Evolutionary conservation across 2,113 vertebrate species (phyloP), one percentile per base, ranked within the genome.

Genomic region (Theropithecus gelada): DNA sequence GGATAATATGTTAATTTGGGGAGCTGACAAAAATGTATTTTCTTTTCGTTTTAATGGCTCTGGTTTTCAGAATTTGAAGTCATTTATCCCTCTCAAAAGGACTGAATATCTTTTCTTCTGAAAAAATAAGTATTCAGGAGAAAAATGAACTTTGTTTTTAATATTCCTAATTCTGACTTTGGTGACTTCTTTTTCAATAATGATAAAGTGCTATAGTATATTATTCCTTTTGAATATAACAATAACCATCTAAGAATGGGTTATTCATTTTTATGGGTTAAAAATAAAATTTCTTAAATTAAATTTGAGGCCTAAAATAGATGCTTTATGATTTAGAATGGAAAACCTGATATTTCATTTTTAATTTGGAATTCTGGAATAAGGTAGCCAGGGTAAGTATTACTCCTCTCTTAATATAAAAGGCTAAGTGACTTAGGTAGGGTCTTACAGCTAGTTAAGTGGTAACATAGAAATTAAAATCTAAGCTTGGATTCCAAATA

Each of bases 171-270:
- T 72, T 81, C 11, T 93, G 48, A 89, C 16, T 83, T 87, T 80
- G 22, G 14, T 80, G 16, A 6, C 5, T 96, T 83, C 75, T 95
- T 90, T 90, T 97, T 87, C 80, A 87, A 92, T n/a, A 91, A 97
- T 76, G 22, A 90, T 59, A 66, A 75, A 59, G 11, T 57, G 4
- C 12, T 85, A 43, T 23, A 86, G 35, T 93, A 92, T 64, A 86
- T 72, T 22, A 61, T 73, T 52, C 92, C 25, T 87, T 78, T 55
- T 88, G 76, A 52, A 13, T 30, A 68, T 66, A 93, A 75, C 16
- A 95, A 61, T 50, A 87, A 66, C n/a, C 20, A 91, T 76, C 27
- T 73, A 96, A 88, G 16, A 18, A 82, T 48, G 88, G 87, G 78
- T 6, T 35, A 72, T 84, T 78, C 48, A 22, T 50, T 55, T 80